A percentile compares a stretch with the other conserved stretches of the same genome.
Conservation (phyloP, 2,113 vertebrate species). For the Alethe castanea region DNA sequence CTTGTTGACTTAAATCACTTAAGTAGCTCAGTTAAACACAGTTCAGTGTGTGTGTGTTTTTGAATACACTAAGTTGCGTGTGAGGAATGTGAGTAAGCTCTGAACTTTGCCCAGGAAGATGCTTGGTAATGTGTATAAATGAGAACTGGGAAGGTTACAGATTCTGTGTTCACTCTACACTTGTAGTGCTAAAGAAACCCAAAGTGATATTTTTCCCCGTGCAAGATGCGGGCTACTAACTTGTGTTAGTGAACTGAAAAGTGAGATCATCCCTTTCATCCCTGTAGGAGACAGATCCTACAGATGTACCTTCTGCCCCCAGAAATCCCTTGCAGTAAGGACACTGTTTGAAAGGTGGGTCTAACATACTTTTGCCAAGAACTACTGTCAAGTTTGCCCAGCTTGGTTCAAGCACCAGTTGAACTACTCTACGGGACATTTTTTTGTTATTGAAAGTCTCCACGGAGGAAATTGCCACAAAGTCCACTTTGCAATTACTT, state of each 20-base stretch:
- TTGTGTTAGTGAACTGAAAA: rapidly evolving
- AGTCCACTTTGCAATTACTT: background rate
- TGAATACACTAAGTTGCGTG: background rate
- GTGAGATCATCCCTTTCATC: background rate
- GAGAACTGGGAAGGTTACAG: background rate
- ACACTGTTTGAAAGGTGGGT: background rate
- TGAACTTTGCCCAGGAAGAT: background rate
- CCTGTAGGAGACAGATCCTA: background rate
- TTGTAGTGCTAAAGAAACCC: background rate
- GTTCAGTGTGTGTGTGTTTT: background rate
- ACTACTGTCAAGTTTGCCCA: background rate
- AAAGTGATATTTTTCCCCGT: background rate
- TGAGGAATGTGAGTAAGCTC: background rate
- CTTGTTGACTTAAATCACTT: background rate
- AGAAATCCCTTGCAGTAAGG: background rate
- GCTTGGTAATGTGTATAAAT: background rate
- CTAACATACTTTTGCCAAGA: background rate
- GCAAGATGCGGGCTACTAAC: rapidly evolving
- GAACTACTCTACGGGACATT: background rate
- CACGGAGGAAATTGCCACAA: rapidly evolving
- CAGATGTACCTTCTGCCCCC: background rate
- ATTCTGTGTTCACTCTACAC: background rate
- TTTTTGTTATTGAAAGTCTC: background rate
- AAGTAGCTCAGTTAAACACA: background rate
- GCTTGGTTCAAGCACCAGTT: background rate